These are phyloP conservation scores for Torymus auratus DNA, from an alignment of 2,888 invertebrate species.

Conservation along the genomic window DNA sequence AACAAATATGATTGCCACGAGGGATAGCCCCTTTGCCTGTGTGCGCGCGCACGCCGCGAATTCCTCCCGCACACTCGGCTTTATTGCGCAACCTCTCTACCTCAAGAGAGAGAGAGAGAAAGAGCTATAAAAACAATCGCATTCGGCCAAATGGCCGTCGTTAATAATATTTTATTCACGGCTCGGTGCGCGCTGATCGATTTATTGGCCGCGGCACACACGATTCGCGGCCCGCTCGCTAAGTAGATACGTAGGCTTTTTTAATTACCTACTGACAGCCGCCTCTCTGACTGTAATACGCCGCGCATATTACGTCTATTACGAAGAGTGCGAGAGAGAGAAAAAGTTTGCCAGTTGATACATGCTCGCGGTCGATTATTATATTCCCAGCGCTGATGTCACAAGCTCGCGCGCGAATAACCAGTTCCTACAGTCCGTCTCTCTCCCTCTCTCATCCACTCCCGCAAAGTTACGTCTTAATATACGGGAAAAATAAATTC, in stretches of 20 bases:
- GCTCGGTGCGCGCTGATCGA: background rate
- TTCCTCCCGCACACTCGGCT: constrained; percentile 45
- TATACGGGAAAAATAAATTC: constrained; percentile 52
- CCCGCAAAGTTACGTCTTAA: constrained; percentile 49
- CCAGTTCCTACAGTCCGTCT: constrained; percentile 31
- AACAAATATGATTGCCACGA: constrained; percentile 67
- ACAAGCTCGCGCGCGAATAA: constrained; percentile 41
- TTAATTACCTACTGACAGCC: constrained; percentile 36
- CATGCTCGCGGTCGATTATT: constrained; percentile 17
- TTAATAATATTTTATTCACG: constrained; percentile 46
- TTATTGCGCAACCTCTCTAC: constrained; percentile 43
- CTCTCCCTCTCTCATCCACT: background rate
- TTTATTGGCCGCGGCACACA: constrained; percentile 20
- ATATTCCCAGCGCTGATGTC: constrained; percentile 53
- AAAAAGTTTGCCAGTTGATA: background rate
- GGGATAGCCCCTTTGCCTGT: constrained; percentile 39
- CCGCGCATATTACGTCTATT: background rate
- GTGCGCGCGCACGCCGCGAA: constrained; percentile 19
- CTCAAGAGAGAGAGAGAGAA: too few species aligned
- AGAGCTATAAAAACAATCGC: constrained; percentile 45
- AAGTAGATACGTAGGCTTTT: constrained; percentile 3
- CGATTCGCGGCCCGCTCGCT: background rate
- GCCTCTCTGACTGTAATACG: background rate
- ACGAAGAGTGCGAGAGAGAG: background rate
- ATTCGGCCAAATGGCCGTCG: constrained; percentile 30